Evolutionary conservation across 2,888 invertebrate species (phyloP).

Genomic region (Caprella mutica): DNA sequence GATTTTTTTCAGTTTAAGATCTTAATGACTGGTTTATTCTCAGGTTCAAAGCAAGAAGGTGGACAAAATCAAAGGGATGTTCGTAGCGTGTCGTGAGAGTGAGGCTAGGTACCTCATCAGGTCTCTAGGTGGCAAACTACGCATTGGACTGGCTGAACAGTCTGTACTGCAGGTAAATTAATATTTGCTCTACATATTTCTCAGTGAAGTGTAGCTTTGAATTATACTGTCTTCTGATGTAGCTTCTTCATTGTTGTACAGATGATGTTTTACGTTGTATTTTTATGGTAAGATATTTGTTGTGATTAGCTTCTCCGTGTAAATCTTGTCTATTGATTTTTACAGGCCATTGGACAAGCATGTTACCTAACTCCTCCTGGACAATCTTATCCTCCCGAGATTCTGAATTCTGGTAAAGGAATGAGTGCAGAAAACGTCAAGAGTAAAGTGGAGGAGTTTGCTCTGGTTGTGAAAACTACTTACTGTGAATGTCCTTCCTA

Average conservation of each 20-base stretch:
- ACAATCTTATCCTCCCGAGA: slow-evolving; percentile 52
- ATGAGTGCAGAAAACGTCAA: slow-evolving; percentile 59
- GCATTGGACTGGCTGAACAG: slow-evolving; percentile 94
- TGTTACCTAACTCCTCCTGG: slow-evolving; percentile 64
- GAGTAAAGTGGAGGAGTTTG: slow-evolving; percentile 57
- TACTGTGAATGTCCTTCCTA: slow-evolving; percentile 96
- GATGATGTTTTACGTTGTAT: background rate
- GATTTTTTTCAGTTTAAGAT: background rate
- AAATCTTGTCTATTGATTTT: background rate
- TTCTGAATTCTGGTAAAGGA: slow-evolving; percentile 53
- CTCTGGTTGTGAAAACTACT: slow-evolving; percentile 73
- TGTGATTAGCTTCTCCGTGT: background rate
- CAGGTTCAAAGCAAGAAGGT: slow-evolving; percentile 71
- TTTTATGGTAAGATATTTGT: too few species aligned
- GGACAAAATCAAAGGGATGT: slow-evolving; percentile 77
- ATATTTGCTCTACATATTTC: background rate
- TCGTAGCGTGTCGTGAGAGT: slow-evolving; percentile 76
- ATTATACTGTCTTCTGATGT: slow-evolving; percentile 45
- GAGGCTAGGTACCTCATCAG: slow-evolving; percentile 77
- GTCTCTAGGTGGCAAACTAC: slow-evolving; percentile 80
- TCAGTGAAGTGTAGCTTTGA: slow-evolving; percentile 30
- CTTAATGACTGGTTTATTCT: slow-evolving; percentile 9
- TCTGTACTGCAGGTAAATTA: slow-evolving; percentile 57
- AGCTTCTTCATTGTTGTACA: too few species aligned
- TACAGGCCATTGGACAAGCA: slow-evolving; percentile 72